Evolutionary conservation across 1,140 invertebrate genomes (phyloP), one percentile per base, ranked within the genome.

Genomic region (Drosophila athabasca): DNA sequence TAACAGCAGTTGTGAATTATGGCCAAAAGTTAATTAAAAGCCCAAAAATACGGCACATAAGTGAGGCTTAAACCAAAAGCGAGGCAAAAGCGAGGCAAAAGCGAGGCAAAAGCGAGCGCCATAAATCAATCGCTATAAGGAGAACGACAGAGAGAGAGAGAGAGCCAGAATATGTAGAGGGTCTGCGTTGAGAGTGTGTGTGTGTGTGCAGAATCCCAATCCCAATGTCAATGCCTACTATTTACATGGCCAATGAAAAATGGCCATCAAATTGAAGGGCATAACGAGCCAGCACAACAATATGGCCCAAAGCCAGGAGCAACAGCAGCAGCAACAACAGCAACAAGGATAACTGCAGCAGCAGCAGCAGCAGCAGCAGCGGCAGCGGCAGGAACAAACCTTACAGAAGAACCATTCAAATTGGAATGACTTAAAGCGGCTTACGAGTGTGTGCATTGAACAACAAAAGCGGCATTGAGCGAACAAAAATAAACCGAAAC

Each of bases 201-300:
- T 6, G 15, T 15, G 48, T 49, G 45, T 59, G 53, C 24, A 44
- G 55, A 68, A 64, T 49, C 39, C 53, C 62, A 68, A 64, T 53
- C 44, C 49, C 41, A 49, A 82, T 87, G 83, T 83, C 74, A 79
- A 88, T 82, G 82, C 55, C 66, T 76, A 78, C 66, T 76, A 78
- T 88, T 87, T 87, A 82, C 82, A 82, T 68, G 83, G 74, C 66
- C 60, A 49, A 71, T 79, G 79, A 79, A 71, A 87, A 87, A 87
- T 88, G 78, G 82, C 70, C 83, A 65, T 65, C 62, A 76, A 76
- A 76, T 76, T 79, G 68, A 79, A 76, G 61, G 11, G 24, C 57
- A 22, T 39, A 39, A 39, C 35, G 35, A 39, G 35, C 35, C 11
- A 66, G 35, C 9, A 39, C 35, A 55, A 65, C 46, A 48, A 43